Percentiles rank a stretch among this genome's conserved stretches.
Evolutionary conservation across 2,888 invertebrate species (phyloP).

Genomic region (Alloplasta piceator): DNA sequence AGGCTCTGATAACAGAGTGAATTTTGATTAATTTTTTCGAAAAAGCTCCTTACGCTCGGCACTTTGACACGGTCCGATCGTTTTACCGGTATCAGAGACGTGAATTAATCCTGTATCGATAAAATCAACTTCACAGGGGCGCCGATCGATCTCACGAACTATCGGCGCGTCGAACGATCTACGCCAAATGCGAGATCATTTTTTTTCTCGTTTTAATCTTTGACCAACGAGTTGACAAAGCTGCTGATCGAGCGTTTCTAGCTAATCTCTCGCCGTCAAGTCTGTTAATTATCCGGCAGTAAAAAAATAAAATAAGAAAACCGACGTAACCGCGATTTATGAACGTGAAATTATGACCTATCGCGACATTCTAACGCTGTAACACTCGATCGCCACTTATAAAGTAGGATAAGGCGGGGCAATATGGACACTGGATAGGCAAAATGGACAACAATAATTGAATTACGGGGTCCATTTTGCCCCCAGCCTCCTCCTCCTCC

Average conservation of each 20-base stretch:
- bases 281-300: constrained; percentile 46
- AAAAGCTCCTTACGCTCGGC: too few species aligned
- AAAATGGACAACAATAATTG: constrained; percentile 1
- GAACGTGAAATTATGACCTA: constrained; percentile 50
- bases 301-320: neutral
- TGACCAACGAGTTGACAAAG: constrained; percentile 32
- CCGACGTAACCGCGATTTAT: constrained; percentile 25
- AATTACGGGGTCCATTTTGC: too few species aligned
- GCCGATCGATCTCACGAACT: too few species aligned
- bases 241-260: constrained; percentile 33
- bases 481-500: too few species aligned
- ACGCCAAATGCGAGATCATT: too few species aligned
- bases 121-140: constrained; percentile 20
- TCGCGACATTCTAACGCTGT: constrained; percentile 10
- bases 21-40: too few species aligned
- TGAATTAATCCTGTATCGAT: constrained; percentile 28
- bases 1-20: too few species aligned
- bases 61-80: too few species aligned
- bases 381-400: constrained; percentile 8
- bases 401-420: constrained; percentile 27
- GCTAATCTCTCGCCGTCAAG: constrained; percentile 13
- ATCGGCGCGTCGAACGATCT: constrained; percentile 16
- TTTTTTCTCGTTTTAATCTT: constrained; percentile 3
- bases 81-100: neutral
- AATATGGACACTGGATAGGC: constrained; percentile 20